phyloP scores from a whole-genome alignment of 1,140 invertebrate genomes.

The Listronotus bonariensis region DNA sequence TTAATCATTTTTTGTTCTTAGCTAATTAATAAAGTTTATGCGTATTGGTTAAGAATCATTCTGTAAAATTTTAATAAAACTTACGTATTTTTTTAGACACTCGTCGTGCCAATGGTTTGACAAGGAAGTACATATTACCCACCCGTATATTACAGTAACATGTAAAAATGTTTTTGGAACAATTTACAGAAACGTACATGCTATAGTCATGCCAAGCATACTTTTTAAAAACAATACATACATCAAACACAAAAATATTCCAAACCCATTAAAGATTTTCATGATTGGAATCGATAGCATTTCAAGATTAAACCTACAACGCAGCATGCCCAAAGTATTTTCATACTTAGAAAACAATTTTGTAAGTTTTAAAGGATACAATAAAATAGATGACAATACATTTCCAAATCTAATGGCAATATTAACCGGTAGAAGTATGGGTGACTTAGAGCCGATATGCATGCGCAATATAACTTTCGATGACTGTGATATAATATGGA shows the following conservation, averaged over 20 bases:
- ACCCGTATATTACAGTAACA: constrained; percentile 55
- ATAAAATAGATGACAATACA: constrained; percentile 78
- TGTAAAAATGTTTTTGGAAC: constrained; percentile 50
- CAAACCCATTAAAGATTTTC: constrained; percentile 63
- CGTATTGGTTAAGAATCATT: too few species aligned
- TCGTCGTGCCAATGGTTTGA: constrained; percentile 56
- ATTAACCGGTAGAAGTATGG: constrained; percentile 66
- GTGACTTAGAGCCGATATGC: constrained; percentile 58
- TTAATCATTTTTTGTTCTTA: too few species aligned
- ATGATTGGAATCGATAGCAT: constrained; percentile 82
- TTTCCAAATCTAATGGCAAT: constrained; percentile 82
- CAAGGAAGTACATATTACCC: constrained; percentile 49
- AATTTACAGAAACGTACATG: constrained; percentile 60
- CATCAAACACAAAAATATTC: background rate
- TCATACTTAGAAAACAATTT: constrained; percentile 64
- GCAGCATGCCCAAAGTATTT: constrained; percentile 76
- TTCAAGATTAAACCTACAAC: constrained; percentile 75
- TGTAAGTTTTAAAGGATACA: constrained; percentile 64
- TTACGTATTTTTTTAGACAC: constrained; percentile 55
- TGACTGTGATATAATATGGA: constrained; percentile 68
- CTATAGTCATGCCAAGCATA: constrained; percentile 51
- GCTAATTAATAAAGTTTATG: too few species aligned
- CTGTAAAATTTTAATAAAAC: too few species aligned
- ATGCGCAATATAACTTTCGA: constrained; percentile 58
- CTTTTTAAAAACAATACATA: constrained; percentile 45